Evolutionary conservation across 2,888 invertebrate genomes (phyloP).

Genomic region (Podabrus alpinus): DNA sequence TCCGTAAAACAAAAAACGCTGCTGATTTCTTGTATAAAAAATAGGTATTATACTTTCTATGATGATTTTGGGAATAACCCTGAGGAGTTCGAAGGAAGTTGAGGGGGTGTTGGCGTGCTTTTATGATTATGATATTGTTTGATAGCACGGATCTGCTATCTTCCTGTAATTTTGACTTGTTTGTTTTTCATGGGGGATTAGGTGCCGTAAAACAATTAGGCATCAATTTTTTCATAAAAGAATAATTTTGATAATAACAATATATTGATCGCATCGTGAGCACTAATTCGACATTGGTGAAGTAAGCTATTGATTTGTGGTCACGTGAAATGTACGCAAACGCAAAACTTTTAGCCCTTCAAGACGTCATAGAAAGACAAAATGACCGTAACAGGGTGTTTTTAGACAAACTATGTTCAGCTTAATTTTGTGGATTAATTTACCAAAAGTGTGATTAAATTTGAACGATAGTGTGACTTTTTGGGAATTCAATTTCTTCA

Average conservation of each 20-base stretch:
- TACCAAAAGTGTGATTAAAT: neutral
- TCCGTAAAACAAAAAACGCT: neutral
- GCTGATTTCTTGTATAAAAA: neutral
- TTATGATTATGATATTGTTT: neutral
- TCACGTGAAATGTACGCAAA: slow-evolving; percentile 30
- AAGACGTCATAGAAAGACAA: slow-evolving; percentile 26
- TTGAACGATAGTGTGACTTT: neutral
- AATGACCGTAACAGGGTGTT: slow-evolving; percentile 29
- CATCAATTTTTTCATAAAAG: slow-evolving; percentile 9
- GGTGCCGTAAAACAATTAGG: neutral
- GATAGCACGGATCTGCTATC: neutral
- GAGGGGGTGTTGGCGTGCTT: neutral
- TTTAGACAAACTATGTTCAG: slow-evolving; percentile 27
- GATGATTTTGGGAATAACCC: neutral
- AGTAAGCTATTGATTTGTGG: slow-evolving; percentile 32
- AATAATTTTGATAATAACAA: slow-evolving; percentile 19
- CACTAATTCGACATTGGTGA: slow-evolving; percentile 33
- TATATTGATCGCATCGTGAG: slow-evolving; percentile 26
- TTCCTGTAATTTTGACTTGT: neutral
- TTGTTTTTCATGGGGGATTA: neutral
- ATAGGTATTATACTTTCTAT: neutral
- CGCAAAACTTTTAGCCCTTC: slow-evolving; percentile 13
- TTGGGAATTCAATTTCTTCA: neutral
- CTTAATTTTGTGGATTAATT: slow-evolving; percentile 7
- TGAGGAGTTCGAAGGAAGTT: neutral